phyloP scores from a whole-genome alignment of 2,797 vertebrate genomes.

The Molossus molossus region DNA sequence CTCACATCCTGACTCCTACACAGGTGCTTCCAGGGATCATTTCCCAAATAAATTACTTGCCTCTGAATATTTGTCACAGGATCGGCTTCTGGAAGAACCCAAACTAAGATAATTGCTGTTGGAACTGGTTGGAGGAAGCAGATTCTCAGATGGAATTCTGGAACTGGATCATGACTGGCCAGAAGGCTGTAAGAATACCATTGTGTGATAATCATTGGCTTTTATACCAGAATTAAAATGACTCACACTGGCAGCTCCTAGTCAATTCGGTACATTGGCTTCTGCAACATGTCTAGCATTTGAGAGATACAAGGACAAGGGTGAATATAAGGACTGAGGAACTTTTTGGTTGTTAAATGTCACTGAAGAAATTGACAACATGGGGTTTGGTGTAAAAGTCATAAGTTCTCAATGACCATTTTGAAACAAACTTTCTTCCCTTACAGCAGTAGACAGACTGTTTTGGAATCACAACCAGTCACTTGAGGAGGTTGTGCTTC shows the following conservation, averaged over 20 bases:
- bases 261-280: neutral
- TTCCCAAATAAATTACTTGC: conserved; percentile 19
- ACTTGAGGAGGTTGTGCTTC: neutral
- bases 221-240: neutral
- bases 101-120: conserved; percentile 40
- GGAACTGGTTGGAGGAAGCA: neutral
- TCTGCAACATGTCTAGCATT: neutral
- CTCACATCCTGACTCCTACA: neutral
- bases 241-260: neutral
- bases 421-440: neutral
- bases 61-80: conserved; percentile 14
- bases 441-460: neutral
- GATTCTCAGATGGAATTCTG: neutral
- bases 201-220: neutral
- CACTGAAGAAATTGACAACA: neutral
- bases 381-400: neutral
- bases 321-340: neutral
- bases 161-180: neutral
- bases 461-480: neutral
- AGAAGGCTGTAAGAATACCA: neutral
- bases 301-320: neutral
- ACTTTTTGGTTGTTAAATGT: neutral
- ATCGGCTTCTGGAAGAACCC: conserved; percentile 1
- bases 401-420: neutral
- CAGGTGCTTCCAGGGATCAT: neutral